Evolutionary conservation across 2,113 vertebrate genomes (phyloP), one percentile per base, ranked within the genome.

Genomic region (Perccottus glenii): DNA sequence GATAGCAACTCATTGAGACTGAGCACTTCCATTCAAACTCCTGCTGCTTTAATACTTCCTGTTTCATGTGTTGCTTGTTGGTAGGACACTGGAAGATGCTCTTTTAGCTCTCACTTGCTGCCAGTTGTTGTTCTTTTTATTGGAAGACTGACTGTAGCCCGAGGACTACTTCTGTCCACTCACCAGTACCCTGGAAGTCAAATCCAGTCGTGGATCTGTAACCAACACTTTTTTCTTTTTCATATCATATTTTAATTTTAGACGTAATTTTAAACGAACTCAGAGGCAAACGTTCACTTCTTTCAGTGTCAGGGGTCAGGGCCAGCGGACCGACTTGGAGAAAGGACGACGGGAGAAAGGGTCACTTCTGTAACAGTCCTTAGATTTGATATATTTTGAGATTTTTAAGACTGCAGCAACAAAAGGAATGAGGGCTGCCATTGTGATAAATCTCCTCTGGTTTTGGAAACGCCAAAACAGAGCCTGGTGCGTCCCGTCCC

Each of bases 221-320:
- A 77, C 70, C 9, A 64, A 35, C 61, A 33, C 71, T 35, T 9
- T 63, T 64, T 35, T 15, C 40, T 8, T 19, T 27, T 53, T 61
- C 48, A 9, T 11, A 27, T 27, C 19, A 27, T 3, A 7, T 43
- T 7, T 11, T 11, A 19, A 45, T 62, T 62, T 56, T 60, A 27
- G 19, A 27, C 19, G 4, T 19, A 1, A 12, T 48, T 75, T 58
- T 52, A 32, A 64, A 60, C 64, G 50, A 7, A 68, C 74, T 71
- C 67, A 85, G 74, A 69, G 71, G 68, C 64, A 50, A 82, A 78
- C 80, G 71, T 84, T 86, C 64, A 49, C 48, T 64, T 64, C 67
- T 43, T 47, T 45, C 70, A 85, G 85, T 88, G 32, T 89, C 82
- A 90, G 78, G 77, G 87, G 74, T 88, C 88, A 89, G 83, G 60